Percentiles rank a stretch among this genome's conserved stretches.
Conservation (phyloP, 2,888 invertebrate genomes). For the Digitonthophagus gazella region DNA sequence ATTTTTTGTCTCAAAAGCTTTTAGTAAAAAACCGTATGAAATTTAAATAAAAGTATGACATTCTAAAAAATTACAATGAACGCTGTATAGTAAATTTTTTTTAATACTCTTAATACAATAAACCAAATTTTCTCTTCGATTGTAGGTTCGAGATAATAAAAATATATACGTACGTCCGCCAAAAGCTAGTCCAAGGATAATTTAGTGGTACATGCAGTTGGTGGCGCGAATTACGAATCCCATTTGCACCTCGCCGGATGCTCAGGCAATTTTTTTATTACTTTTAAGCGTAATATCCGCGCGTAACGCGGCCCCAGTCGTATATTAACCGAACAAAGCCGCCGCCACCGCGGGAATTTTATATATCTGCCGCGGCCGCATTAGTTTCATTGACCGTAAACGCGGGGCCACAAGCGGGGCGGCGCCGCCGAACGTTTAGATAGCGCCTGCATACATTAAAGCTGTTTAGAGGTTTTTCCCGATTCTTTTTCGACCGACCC, state of each 20-base stretch:
- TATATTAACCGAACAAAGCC: not conserved
- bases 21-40: no score
- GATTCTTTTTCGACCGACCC: not conserved
- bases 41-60: no score
- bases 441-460: not conserved
- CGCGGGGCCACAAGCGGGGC: not conserved
- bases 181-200: no score
- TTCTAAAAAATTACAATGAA: no score
- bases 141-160: no score
- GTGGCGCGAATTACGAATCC: not conserved
- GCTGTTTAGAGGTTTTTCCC: not conserved
- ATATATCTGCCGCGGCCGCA: not conserved
- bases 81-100: no score
- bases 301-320: not conserved
- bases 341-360: not conserved
- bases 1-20: no score
- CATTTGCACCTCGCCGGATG: not conserved
- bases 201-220: not conserved
- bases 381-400: not conserved
- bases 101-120: no score
- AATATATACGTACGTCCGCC: no score
- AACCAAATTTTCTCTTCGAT: no score
- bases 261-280: not conserved
- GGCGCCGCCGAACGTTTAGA: not conserved
- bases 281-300: not conserved